These are phyloP conservation scores for Eptatretus atami DNA, from an alignment of 2,797 vertebrate species.

Conservation along the genomic window DNA sequence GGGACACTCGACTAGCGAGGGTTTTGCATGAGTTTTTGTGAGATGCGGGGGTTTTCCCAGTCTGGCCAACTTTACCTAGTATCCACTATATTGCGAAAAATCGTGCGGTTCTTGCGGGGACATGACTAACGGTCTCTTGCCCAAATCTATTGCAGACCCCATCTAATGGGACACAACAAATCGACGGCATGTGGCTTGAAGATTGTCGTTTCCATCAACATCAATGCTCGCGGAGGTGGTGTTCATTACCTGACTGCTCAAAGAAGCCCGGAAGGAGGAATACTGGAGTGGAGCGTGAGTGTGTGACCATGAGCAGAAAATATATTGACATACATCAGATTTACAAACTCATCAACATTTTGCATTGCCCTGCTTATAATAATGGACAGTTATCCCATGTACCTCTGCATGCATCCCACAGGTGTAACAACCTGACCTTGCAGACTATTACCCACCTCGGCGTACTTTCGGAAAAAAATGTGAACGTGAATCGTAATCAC, in stretches of 20 bases:
- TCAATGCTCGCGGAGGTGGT: constrained; percentile 50
- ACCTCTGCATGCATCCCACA: neutral
- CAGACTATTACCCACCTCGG: neutral
- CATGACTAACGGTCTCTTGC: too few species aligned
- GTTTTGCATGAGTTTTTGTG: too few species aligned
- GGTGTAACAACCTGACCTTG: neutral
- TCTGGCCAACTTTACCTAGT: too few species aligned
- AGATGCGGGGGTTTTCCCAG: too few species aligned
- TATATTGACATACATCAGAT: too few species aligned
- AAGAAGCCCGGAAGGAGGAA: neutral
- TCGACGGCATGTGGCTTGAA: constrained; percentile 21
- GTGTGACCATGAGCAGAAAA: neutral
- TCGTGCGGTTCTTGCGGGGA: too few species aligned
- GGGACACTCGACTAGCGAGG: too few species aligned
- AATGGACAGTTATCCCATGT: neutral
- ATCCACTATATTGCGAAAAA: too few species aligned
- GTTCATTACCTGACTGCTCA: constrained; percentile 48
- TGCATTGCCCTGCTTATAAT: neutral
- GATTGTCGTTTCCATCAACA: constrained; percentile 61
- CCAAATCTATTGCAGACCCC: neutral
- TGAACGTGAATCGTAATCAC: neutral
- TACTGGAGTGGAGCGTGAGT: constrained; percentile 2
- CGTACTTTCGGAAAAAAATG: neutral
- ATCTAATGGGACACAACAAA: neutral
- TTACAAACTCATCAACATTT: neutral